Base-by-base conservation (phyloP, 1,140 invertebrate species). In the Drosophila mauritiana region DNA sequence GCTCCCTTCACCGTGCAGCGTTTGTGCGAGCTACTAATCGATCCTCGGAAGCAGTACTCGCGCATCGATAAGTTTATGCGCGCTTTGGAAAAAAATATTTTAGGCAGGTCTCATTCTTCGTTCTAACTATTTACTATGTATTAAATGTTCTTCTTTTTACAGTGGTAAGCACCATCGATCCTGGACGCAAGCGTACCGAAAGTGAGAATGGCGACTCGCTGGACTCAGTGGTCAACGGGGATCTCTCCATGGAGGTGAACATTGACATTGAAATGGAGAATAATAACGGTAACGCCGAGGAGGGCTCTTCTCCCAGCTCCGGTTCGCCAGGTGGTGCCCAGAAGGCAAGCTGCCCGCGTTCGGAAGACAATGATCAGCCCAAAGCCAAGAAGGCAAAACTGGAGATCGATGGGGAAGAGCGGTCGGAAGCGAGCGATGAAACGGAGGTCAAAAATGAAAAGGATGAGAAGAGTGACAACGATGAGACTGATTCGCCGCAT, bases 1-100 rank as follows among this genome's bases (percentile, higher is more conserved):
- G 97, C 98, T 2, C 98, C 98, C 0, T 99, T 99, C 86, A 99
- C 98, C 11, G 96, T 99, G 53, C 98, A 99, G 92, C 94, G 98
- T 65, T 95, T 99, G 45, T 98, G 98, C 93, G 98, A 99, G 93
- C 93, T 99, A 4, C 93, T 99, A 0, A 97, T 96, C 3, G 95
- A 95, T 68, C 98, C 98, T 5, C 94, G 95, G n/a, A 97, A 97
- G 91, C 97, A 99, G 90, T 99, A 99, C 92, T 98, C 97, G 84
- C 94, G 97, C 63, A 97, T 97, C 49, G 98, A 99, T 91, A 99
- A 99, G 93, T 99, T 97, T 91, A 97, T 99, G 95, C 93, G 98
- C 54, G 98, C 98, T 0, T 94, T 98, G 36, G 97, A 98, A 85
- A 98, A 98, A 92, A 98, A 98, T 91, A 96, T 99, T 69, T 93